Percentiles rank a stretch among this genome's conserved stretches.
These are phyloP conservation scores for Myanophis thanlyinensis DNA, from an alignment of 2,113 vertebrate genomes.

Conservation along the genomic window DNA sequence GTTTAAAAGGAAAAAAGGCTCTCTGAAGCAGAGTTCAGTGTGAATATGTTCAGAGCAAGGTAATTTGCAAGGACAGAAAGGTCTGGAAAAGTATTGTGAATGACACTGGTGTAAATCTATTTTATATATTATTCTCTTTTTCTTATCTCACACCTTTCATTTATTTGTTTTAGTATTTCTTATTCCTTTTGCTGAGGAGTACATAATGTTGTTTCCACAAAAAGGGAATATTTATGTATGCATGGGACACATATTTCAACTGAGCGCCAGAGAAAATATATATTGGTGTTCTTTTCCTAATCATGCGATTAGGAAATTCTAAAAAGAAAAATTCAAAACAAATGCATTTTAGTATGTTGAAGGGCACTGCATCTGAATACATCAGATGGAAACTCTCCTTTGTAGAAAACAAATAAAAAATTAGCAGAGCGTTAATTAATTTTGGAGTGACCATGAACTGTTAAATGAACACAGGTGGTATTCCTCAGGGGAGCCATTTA, in stretches of 20 bases:
- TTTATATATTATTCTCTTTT: background rate
- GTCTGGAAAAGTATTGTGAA: background rate
- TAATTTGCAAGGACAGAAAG: background rate
- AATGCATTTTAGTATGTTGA: conserved; percentile 46
- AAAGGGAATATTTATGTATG: background rate
- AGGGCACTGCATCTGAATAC: conserved; percentile 56
- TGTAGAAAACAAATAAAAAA: conserved; percentile 54
- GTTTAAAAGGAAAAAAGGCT: background rate
- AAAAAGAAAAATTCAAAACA: conserved; percentile 44
- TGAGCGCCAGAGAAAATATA: conserved; percentile 33
- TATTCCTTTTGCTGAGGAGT: background rate
- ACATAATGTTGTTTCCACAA: background rate
- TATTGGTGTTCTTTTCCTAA: conserved; percentile 41
- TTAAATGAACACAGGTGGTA: conserved; percentile 71
- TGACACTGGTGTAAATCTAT: background rate
- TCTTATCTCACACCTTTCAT: conserved; percentile 32
- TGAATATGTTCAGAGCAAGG: background rate
- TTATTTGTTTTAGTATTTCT: conserved; percentile 9
- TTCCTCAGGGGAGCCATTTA: conserved; percentile 62
- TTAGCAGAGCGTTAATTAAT: conserved; percentile 47
- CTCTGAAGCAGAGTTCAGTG: background rate
- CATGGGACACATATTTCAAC: background rate
- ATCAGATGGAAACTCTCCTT: conserved; percentile 30
- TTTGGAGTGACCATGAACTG: conserved; percentile 59
- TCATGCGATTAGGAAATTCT: conserved; percentile 53